Evolutionary conservation across 2,797 vertebrate genomes (phyloP).

Genomic region (Rhadinocentrus ornatus): DNA sequence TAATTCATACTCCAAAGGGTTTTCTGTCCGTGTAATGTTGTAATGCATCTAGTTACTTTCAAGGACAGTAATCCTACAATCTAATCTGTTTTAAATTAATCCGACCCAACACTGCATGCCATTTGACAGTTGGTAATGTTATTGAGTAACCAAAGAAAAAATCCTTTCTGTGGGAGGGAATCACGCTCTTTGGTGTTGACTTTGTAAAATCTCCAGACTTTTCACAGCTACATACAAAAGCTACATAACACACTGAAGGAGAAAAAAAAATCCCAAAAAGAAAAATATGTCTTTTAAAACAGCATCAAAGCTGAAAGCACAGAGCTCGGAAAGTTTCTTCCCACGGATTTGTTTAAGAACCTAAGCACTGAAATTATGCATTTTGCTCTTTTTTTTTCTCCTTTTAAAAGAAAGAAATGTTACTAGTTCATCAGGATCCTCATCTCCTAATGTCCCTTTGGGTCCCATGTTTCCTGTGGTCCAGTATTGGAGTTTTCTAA

Average conservation of each 20-base stretch:
- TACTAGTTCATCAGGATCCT: neutral
- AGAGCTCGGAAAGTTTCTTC: constrained; percentile 4
- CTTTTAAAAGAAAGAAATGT: neutral
- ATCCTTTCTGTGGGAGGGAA: neutral
- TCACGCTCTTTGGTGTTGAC: neutral
- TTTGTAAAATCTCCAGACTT: neutral
- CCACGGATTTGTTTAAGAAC: neutral
- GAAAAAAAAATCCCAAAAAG: neutral
- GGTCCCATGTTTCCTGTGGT: neutral
- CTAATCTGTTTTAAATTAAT: neutral
- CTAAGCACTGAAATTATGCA: neutral
- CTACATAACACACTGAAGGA: too few relatives aligned
- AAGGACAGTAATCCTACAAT: neutral
- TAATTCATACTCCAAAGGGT: too few relatives aligned
- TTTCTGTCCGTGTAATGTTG: too few relatives aligned
- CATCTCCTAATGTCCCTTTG: neutral
- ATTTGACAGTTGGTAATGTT: neutral
- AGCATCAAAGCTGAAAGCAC: neutral
- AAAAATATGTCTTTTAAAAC: neutral
- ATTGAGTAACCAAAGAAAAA: neutral
- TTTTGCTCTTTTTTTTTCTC: neutral
- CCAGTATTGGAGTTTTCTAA: too few relatives aligned
- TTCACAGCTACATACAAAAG: neutral
- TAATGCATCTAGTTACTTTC: neutral
- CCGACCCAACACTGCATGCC: neutral